phyloP scores from a whole-genome alignment of 2,888 invertebrate genomes.

The Lasioglossum marginatum region DNA sequence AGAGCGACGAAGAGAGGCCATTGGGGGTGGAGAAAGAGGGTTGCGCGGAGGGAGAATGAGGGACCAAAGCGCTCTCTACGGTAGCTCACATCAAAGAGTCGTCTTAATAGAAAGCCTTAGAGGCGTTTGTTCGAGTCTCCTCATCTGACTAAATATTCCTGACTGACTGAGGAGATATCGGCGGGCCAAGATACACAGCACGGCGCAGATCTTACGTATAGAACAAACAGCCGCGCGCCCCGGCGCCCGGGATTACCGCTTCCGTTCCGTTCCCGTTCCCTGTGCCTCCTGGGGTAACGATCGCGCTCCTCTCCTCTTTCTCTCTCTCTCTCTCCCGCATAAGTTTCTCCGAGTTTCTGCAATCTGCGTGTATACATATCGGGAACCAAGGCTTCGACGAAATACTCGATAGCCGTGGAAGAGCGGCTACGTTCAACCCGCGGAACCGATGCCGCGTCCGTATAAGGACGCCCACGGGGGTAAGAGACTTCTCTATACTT shows the following conservation, averaged over 20 bases:
- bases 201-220: slow-evolving; percentile 79
- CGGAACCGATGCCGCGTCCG: slow-evolving; percentile 30
- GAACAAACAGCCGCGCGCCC: slow-evolving; percentile 76
- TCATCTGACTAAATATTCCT: slow-evolving; percentile 85
- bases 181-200: slow-evolving; percentile 82
- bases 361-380: slow-evolving; percentile 74
- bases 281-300: slow-evolving; percentile 74
- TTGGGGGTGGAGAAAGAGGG: slow-evolving; percentile 33
- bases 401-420: slow-evolving; percentile 67
- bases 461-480: slow-evolving; percentile 23
- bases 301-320: slow-evolving; percentile 39
- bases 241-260: slow-evolving; percentile 68
- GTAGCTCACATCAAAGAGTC: slow-evolving; percentile 84
- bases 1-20: slow-evolving; percentile 7
- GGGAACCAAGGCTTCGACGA: slow-evolving; percentile 65
- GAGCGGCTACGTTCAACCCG: slow-evolving; percentile 29
- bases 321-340: slow-evolving; percentile 49
- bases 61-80: slow-evolving; percentile 80
- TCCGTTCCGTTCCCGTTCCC: slow-evolving; percentile 51
- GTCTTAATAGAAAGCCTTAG: slow-evolving; percentile 87
- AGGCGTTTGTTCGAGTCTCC: slow-evolving; percentile 87
- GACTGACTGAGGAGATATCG: slow-evolving; percentile 81
- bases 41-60: slow-evolving; percentile 60
- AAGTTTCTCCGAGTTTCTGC: slow-evolving; percentile 74
- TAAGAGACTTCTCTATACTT: slow-evolving; percentile 17